Conservation (phyloP, 2,113 vertebrate genomes). For the Nicator chloris region DNA sequence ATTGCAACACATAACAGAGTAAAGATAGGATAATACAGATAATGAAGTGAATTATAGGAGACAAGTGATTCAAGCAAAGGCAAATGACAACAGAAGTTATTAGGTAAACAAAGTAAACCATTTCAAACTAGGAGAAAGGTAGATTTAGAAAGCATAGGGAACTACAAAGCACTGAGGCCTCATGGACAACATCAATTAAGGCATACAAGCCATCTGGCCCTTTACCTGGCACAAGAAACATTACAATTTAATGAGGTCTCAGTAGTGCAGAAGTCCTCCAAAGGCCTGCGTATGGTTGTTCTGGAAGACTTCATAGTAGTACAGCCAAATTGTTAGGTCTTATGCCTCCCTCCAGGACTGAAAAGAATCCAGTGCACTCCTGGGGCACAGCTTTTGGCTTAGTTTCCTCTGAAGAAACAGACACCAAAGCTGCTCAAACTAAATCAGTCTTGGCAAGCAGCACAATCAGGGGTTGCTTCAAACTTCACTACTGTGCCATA, state of each 20-base stretch:
- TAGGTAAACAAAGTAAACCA: background rate
- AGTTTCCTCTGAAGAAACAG: background rate
- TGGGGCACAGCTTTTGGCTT: background rate
- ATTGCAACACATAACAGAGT: background rate
- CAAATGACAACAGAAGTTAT: background rate
- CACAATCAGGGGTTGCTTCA: background rate
- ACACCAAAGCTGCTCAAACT: background rate
- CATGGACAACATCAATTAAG: background rate
- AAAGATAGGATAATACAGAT: background rate
- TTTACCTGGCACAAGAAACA: background rate
- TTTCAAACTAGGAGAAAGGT: background rate
- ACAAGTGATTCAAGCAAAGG: background rate
- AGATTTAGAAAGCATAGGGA: background rate
- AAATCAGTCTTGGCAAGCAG: background rate
- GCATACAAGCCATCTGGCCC: background rate
- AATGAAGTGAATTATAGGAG: background rate
- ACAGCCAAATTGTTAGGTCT: background rate
- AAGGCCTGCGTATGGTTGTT: rapidly evolving
- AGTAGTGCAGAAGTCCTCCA: background rate
- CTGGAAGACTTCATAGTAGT: background rate
- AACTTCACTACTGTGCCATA: background rate
- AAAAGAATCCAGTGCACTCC: background rate
- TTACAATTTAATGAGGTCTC: background rate
- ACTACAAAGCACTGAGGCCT: background rate
- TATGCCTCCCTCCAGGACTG: background rate